Evolutionary conservation across 2,113 vertebrate genomes (phyloP).

Genomic region (Leptobrachium leishanense): DNA sequence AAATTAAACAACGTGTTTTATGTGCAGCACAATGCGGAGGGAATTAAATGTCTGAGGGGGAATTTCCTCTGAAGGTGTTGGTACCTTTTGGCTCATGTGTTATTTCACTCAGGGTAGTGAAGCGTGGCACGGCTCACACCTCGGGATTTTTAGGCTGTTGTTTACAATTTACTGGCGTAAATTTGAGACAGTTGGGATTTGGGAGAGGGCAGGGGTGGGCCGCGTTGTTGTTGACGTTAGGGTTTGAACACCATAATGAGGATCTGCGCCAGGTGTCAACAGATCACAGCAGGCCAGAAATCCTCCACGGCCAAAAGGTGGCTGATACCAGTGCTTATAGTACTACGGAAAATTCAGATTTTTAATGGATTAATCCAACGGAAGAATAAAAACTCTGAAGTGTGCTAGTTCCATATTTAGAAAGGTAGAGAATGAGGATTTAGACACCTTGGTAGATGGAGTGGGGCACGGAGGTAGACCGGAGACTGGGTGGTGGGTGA

Average conservation of each 20-base stretch:
- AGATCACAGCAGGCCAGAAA: background rate
- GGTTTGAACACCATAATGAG: background rate
- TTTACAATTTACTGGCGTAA: background rate
- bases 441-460: too few relatives aligned
- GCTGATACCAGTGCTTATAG: too few relatives aligned
- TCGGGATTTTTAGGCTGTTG: background rate
- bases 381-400: too few relatives aligned
- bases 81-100: constrained; percentile 8
- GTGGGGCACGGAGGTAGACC: too few relatives aligned
- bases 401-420: too few relatives aligned
- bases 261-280: background rate
- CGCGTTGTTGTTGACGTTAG: background rate
- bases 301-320: too few relatives aligned
- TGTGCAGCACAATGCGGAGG: constrained; percentile 13
- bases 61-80: constrained; percentile 26
- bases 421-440: too few relatives aligned
- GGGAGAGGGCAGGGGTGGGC: background rate
- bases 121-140: background rate
- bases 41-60: constrained; percentile 6
- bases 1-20: constrained; percentile 11
- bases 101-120: constrained; percentile 21
- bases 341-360: too few relatives aligned
- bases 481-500: too few relatives aligned
- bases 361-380: too few relatives aligned
- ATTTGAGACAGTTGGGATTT: background rate